phyloP scores from a whole-genome alignment of 2,113 vertebrate species.

The Alaudala cheleensis region DNA sequence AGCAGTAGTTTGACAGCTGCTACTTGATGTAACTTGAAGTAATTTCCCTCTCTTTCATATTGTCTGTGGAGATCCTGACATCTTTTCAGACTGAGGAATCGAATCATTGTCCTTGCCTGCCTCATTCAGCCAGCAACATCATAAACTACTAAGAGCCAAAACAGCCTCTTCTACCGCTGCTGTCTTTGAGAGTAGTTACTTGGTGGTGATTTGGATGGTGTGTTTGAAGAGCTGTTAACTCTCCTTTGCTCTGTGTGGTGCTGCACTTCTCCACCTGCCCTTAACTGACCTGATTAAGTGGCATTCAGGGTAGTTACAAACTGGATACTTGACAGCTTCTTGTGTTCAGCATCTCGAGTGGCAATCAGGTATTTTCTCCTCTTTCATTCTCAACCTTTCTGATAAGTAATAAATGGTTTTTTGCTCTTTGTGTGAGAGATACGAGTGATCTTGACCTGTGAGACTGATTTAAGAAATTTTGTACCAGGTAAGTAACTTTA shows the following conservation, averaged over 20 bases:
- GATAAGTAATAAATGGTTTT: not conserved
- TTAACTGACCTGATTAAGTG: not conserved
- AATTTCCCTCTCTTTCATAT: not conserved
- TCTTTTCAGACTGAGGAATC: not conserved
- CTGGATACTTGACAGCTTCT: accelerated
- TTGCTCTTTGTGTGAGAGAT: not conserved
- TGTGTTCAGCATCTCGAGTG: not conserved
- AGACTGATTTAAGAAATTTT: not conserved
- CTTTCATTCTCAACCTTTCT: not conserved
- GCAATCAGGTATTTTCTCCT: not conserved
- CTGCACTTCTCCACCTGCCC: not conserved
- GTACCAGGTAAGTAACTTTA: not conserved
- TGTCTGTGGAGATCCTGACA: not conserved
- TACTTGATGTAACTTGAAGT: not conserved
- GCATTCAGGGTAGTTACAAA: not conserved
- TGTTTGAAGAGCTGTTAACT: not conserved
- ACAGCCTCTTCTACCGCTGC: not conserved
- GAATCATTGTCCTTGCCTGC: not conserved
- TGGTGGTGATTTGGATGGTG: not conserved
- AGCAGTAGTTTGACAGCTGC: not conserved
- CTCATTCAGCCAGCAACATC: not conserved
- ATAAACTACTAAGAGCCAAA: not conserved
- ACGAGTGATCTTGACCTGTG: not conserved
- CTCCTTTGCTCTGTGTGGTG: not conserved
- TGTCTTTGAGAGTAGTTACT: not conserved